These are phyloP conservation scores for Cryptotis parvus DNA, from an alignment of 2,113 vertebrate genomes.

Conservation along the genomic window DNA sequence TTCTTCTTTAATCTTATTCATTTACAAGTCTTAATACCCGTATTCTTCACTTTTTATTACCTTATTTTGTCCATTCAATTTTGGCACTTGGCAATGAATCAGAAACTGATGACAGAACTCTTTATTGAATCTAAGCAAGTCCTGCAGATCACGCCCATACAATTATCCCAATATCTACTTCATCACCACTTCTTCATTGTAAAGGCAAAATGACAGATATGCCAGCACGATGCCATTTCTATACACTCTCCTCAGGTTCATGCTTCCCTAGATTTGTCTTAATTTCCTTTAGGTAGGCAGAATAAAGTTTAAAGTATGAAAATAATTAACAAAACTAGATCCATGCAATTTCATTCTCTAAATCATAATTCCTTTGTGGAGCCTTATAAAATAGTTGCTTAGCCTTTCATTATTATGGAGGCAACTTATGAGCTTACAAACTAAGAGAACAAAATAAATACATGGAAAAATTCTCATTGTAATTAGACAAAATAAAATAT, in stretches of 20 bases:
- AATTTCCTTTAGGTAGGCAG: not conserved
- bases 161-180: not conserved
- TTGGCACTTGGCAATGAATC: slow-evolving; percentile 56
- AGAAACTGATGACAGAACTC: slow-evolving; percentile 42
- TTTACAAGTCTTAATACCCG: not conserved
- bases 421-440: slow-evolving; percentile 10
- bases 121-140: slow-evolving; percentile 52
- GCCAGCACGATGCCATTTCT: not conserved
- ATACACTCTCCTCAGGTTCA: accelerated
- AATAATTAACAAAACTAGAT: not conserved
- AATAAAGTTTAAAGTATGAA: not conserved
- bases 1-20: not conserved
- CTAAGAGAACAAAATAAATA: slow-evolving; percentile 26
- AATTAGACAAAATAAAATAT: slow-evolving; percentile 4
- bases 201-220: not conserved
- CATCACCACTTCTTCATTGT: not conserved
- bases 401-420: slow-evolving; percentile 18
- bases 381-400: slow-evolving; percentile 18
- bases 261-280: not conserved
- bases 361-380: slow-evolving; percentile 16
- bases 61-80: slow-evolving; percentile 51
- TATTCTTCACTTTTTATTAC: slow-evolving; percentile 53
- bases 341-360: not conserved
- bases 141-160: not conserved
- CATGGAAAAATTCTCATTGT: not conserved